These are phyloP conservation scores for Melolontha melolontha DNA, from an alignment of 2,888 invertebrate species.

Conservation along the genomic window DNA sequence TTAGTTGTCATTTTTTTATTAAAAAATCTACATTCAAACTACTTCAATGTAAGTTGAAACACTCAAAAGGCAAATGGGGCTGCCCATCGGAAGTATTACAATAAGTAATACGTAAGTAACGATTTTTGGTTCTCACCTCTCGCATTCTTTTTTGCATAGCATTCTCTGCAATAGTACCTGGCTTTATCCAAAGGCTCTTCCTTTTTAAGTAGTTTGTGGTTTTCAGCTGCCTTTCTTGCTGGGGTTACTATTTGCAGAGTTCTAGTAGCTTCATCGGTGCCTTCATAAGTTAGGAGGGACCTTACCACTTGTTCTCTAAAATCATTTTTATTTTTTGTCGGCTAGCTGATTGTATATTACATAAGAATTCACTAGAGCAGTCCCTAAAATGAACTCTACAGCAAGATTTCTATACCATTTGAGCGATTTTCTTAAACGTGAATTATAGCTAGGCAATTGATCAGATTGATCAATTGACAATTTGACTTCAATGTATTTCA, in stretches of 20 bases:
- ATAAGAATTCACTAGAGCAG: slow-evolving; percentile 50
- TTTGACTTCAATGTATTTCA: slow-evolving; percentile 48
- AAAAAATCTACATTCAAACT: too few species aligned
- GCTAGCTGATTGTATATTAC: slow-evolving; percentile 20
- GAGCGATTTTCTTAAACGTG: slow-evolving; percentile 41
- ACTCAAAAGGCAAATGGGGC: too few species aligned
- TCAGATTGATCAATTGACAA: slow-evolving; percentile 47
- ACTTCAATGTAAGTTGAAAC: too few species aligned
- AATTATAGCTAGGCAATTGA: slow-evolving; percentile 45
- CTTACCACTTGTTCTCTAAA: slow-evolving; percentile 18
- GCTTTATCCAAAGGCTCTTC: too few species aligned
- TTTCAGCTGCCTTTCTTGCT: too few species aligned
- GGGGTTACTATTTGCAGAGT: too few species aligned
- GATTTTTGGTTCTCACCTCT: slow-evolving; percentile 11
- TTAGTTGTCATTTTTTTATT: too few species aligned
- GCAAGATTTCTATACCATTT: slow-evolving; percentile 48
- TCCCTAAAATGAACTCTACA: slow-evolving; percentile 51
- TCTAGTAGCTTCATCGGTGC: too few species aligned
- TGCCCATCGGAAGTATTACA: slow-evolving; percentile 21
- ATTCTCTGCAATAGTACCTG: slow-evolving; percentile 36
- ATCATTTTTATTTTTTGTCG: slow-evolving; percentile 17
- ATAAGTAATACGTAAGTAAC: slow-evolving; percentile 29
- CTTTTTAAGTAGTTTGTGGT: too few species aligned
- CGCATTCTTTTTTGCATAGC: slow-evolving; percentile 22
- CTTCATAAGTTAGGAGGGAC: too few species aligned